phyloP scores from a whole-genome alignment of 2,888 invertebrate species.

The Gonocerus acuteangulatus region DNA sequence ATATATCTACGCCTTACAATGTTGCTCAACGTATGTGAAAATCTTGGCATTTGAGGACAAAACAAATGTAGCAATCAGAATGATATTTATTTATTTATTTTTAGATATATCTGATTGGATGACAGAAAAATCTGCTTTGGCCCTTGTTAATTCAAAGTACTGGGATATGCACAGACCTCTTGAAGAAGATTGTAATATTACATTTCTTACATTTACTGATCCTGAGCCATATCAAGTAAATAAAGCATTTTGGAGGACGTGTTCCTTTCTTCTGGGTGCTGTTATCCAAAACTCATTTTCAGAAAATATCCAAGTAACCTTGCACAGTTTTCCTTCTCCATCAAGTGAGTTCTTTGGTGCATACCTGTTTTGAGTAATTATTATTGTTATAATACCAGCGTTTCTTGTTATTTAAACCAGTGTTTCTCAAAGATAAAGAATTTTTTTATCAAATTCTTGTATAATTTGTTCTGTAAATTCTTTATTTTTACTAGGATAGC shows the following conservation, averaged over 20 bases:
- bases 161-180: constrained; percentile 95
- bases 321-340: constrained; percentile 88
- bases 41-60: background rate
- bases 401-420: background rate
- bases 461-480: too few species aligned
- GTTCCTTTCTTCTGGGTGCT: constrained; percentile 81
- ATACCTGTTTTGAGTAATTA: background rate
- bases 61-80: background rate
- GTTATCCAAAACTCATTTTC: constrained; percentile 71
- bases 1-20: constrained; percentile 83
- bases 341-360: constrained; percentile 60
- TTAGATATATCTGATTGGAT: constrained; percentile 68
- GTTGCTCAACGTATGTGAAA: constrained; percentile 72
- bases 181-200: constrained; percentile 52
- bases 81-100: background rate
- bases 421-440: background rate
- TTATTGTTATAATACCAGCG: background rate
- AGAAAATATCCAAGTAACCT: constrained; percentile 60
- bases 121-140: constrained; percentile 64
- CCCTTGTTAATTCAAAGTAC: constrained; percentile 61
- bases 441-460: background rate
- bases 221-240: constrained; percentile 56
- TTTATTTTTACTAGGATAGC: too few species aligned
- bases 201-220: constrained; percentile 53
- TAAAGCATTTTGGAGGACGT: constrained; percentile 85